Evolutionary conservation across 2,113 vertebrate genomes (phyloP), one percentile per base, ranked within the genome.

Genomic region (Sorex araneus): DNA sequence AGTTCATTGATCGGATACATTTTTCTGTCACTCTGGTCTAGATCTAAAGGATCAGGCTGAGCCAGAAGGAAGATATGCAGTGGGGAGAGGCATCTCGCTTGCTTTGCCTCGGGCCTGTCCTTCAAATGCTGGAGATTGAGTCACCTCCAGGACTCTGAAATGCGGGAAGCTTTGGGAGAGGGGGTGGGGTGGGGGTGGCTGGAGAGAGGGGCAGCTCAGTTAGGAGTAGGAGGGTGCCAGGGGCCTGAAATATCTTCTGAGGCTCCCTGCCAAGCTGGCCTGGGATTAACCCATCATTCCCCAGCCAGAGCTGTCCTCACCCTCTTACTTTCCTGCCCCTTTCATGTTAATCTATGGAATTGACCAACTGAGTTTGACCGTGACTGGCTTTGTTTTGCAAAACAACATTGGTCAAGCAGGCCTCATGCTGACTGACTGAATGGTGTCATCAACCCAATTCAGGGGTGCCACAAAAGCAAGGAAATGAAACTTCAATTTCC

Each of bases 311-410:
- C 90, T 21, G 70, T 89, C 89, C 89, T 64, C 93, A 81, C 80
- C 74, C 54, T 60, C n/a, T 78, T 71, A 85, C 75, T 73, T 83
- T 95, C 91, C 88, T 57, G 92, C 87, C 70, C 92, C 95, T 97
- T 95, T 95, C 88, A 89, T 94, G 94, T 95, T 92, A 97, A 97
- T 97, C 96, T 94, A 79, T 89, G 94, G 95, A 96, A 97, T 87
- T 95, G 96, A 95, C 92, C 97, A 97, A 94, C 93, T 92, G 97
- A 97, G 96, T 98, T 98, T 98, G 97, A 98, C 97, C 96, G 0
- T 98, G 97, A 97, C 96, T 97, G 96, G 95, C 97, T 98, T 98
- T 98, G 97, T 98, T 97, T 98, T 98, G 98, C 97, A 98, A 98
- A 98, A 97, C 75, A 95, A 97, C 97, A 96, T 96, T 97, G 94